Evolutionary conservation across 2,888 invertebrate species (phyloP).

Genomic region (Euzetes globulus): DNA sequence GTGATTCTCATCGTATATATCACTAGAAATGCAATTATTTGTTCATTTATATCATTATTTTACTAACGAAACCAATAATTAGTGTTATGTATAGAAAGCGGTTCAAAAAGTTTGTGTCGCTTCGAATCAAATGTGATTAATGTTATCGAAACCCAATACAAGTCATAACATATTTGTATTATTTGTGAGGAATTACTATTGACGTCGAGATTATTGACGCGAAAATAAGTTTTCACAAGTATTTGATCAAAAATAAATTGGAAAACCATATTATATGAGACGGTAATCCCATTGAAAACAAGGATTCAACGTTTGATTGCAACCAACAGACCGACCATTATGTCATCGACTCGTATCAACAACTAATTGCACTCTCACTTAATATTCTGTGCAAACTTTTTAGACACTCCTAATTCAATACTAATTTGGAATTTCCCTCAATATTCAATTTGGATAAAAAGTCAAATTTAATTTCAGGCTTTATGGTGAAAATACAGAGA

Average conservation of each 20-base stretch:
- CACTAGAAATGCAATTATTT: constrained; percentile 13
- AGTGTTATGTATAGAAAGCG: neutral
- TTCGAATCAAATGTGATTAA: constrained; percentile 22
- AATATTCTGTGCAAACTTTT: too few species aligned
- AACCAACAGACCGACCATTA: too few species aligned
- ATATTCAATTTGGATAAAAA: too few species aligned
- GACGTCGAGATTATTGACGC: neutral
- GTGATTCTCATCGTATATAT: constrained; percentile 7
- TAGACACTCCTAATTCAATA: too few species aligned
- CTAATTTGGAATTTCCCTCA: too few species aligned
- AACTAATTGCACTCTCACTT: too few species aligned
- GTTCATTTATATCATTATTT: constrained; percentile 22
- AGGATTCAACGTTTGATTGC: neutral
- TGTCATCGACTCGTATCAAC: too few species aligned
- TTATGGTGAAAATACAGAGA: too few species aligned
- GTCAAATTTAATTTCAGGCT: neutral
- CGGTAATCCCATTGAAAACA: neutral
- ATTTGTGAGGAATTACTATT: neutral
- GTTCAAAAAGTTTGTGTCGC: constrained; percentile 10
- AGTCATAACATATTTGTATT: neutral
- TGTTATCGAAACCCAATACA: neutral
- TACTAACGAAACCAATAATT: constrained; percentile 3
- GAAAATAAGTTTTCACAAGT: constrained; percentile 1
- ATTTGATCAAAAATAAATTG: neutral
- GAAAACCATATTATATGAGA: constrained; percentile 1